These are phyloP conservation scores for Sinocyclocheilus anophthalmus DNA, from an alignment of 2,113 vertebrate genomes.

Conservation along the genomic window DNA sequence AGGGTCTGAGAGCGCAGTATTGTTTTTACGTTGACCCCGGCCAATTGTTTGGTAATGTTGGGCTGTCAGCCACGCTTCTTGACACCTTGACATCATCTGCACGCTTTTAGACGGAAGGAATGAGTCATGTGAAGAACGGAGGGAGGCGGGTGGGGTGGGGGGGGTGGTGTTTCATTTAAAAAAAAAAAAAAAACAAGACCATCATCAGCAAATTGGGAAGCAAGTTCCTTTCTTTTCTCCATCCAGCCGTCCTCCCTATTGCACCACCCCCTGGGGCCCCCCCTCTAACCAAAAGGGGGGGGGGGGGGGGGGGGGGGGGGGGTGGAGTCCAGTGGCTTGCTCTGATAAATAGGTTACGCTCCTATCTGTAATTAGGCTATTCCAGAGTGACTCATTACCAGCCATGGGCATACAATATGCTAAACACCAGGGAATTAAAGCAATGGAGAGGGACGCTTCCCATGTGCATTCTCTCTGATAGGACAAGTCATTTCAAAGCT, in stretches of 20 bases:
- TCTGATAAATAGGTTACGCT: constrained; percentile 76
- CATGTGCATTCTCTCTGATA: constrained; percentile 55
- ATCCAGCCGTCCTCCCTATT: constrained; percentile 32
- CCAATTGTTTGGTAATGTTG: constrained; percentile 46
- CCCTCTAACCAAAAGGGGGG: constrained; percentile 29
- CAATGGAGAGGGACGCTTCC: constrained; percentile 44
- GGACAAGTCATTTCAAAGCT: constrained; percentile 61
- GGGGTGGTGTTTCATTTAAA: no score
- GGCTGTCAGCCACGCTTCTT: constrained; percentile 50
- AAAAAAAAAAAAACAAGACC: constrained; percentile 17
- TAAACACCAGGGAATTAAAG: constrained; percentile 64
- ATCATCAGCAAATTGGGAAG: constrained; percentile 49
- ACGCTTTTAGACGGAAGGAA: constrained; percentile 45
- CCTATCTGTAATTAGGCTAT: constrained; percentile 81
- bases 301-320: constrained; percentile 1
- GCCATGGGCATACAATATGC: constrained; percentile 70
- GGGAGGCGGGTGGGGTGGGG: constrained; percentile 21
- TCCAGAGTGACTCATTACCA: constrained; percentile 80
- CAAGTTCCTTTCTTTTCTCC: constrained; percentile 36
- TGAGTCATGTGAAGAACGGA: constrained; percentile 26
- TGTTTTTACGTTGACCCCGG: constrained; percentile 45
- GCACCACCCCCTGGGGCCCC: constrained; percentile 6
- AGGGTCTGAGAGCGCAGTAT: constrained; percentile 39
- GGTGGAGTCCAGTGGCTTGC: constrained; percentile 67
- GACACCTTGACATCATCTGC: constrained; percentile 50